Evolutionary conservation across 2,113 vertebrate species (phyloP), one percentile per base, ranked within the genome.

Genomic region (Peromyscus leucopus): DNA sequence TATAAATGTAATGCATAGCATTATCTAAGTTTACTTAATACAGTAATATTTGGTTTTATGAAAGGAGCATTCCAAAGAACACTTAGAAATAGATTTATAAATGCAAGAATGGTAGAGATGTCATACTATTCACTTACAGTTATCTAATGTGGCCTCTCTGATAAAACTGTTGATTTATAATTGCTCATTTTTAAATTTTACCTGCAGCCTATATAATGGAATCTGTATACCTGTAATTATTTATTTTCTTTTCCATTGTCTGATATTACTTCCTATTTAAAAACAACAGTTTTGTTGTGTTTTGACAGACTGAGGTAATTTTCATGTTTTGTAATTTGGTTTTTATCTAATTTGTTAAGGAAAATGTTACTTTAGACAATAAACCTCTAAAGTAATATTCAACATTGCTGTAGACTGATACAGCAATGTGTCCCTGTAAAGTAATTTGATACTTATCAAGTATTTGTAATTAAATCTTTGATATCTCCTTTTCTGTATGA

Each of bases 301-400:
- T 51, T 89, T 86, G 19, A 96, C n/a, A 94, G 36, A 65, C 28
- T 82, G 63, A 78, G 11, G 67, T 72, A 72, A 71, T 61, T 78
- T 76, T 46, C 61, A 48, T 67, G 10, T 48, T 86, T 63, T 86
- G 0, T 65, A 85, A 51, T 83, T 94, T 96, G 15, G 51, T 85
- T 93, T 12, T 63, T 69, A 42, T 59, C 33, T 85, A 39, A 94
- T 88, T 67, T 94, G n/a, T 94, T 88, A 96, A 92, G 6, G 21
- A 83, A 95, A 95, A 4, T 80, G 17, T 96, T 96, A 46, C 3
- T 80, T 94, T 92, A 26, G 28, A 89, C 83, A 96, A 95, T 61
- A 48, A 91, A 65, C 21, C 31, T 61, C 12, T 89, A 88, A 48
- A 76, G 36, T 8, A 91, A 75, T 92, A 80, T 36, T 95, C 17